A percentile compares a stretch with the other conserved stretches of the same genome.
Conservation (phyloP, 2,797 vertebrate genomes). For the Menidia menidia region DNA sequence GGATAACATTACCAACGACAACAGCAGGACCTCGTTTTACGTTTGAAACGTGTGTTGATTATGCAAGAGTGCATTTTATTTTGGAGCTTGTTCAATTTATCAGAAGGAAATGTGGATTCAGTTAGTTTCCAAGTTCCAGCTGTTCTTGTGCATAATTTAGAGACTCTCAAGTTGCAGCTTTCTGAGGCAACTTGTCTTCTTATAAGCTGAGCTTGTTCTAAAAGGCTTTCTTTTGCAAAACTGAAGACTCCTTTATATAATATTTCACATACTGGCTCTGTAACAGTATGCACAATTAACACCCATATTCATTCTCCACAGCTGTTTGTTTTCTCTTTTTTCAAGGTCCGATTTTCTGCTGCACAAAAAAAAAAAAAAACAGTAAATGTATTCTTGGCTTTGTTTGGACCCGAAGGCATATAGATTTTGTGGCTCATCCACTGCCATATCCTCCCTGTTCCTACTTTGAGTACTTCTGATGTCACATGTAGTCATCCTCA, state of each 20-base stretch:
- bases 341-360: conserved; percentile 37
- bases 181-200: conserved; percentile 10
- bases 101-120: background rate
- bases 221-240: conserved; percentile 15
- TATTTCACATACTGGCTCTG: conserved; percentile 49
- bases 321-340: conserved; percentile 33
- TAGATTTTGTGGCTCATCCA: conserved; percentile 24
- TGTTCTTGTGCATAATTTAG: conserved; percentile 1
- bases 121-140: conserved; percentile 17
- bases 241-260: conserved; percentile 13
- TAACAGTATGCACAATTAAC: conserved; percentile 51
- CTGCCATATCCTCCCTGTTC: conserved; percentile 22
- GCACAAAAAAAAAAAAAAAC: conserved; percentile 24
- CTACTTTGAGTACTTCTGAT: conserved; percentile 43
- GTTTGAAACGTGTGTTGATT: conserved; percentile 9
- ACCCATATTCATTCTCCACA: conserved; percentile 36
- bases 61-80: background rate
- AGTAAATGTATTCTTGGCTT: conserved; percentile 21
- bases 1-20: conserved; percentile 1
- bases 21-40: conserved; percentile 8
- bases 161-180: background rate
- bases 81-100: conserved; percentile 8
- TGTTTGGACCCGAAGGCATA: conserved; percentile 51
- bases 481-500: conserved; percentile 65
- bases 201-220: conserved; percentile 21